Evolutionary conservation across 2,888 invertebrate genomes (phyloP).

Genomic region (Cheilosia vulpina): DNA sequence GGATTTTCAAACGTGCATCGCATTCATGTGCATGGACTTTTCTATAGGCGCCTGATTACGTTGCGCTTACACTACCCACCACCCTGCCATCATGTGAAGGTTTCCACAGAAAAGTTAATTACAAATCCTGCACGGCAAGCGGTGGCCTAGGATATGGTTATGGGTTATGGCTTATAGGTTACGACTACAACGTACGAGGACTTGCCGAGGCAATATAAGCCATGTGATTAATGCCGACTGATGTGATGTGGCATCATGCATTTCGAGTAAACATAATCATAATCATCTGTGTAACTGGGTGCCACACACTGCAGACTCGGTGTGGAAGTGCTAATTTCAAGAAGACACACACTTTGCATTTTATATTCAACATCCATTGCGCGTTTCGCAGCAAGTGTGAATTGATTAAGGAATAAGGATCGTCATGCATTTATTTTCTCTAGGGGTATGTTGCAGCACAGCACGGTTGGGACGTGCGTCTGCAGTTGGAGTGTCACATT

Average conservation of each 20-base stretch:
- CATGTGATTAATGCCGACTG: conserved; percentile 60
- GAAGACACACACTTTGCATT: conserved; percentile 45
- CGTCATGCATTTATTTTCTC: conserved; percentile 27
- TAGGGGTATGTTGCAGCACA: too few species aligned
- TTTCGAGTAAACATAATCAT: conserved; percentile 66
- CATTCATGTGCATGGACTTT: conserved; percentile 56
- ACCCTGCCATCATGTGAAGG: not conserved
- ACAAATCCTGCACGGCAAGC: conserved; percentile 42
- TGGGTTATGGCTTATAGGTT: conserved; percentile 23
- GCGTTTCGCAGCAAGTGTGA: conserved; percentile 32
- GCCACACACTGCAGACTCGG: not conserved
- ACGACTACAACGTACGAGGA: not conserved
- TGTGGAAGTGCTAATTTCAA: conserved; percentile 20
- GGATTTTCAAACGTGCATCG: conserved; percentile 58
- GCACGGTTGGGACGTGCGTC: conserved; percentile 1
- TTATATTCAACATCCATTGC: conserved; percentile 44
- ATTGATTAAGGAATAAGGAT: conserved; percentile 58
- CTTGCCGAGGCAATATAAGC: conserved; percentile 49
- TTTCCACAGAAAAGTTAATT: conserved; percentile 59
- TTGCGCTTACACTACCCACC: conserved; percentile 42
- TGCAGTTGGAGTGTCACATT: not conserved
- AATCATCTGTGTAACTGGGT: conserved; percentile 43
- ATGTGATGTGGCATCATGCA: conserved; percentile 64
- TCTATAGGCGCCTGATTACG: conserved; percentile 71
- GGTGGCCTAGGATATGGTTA: not conserved